Conservation (phyloP, 2,888 invertebrate species). For the Orthonychiurus folsomi region DNA sequence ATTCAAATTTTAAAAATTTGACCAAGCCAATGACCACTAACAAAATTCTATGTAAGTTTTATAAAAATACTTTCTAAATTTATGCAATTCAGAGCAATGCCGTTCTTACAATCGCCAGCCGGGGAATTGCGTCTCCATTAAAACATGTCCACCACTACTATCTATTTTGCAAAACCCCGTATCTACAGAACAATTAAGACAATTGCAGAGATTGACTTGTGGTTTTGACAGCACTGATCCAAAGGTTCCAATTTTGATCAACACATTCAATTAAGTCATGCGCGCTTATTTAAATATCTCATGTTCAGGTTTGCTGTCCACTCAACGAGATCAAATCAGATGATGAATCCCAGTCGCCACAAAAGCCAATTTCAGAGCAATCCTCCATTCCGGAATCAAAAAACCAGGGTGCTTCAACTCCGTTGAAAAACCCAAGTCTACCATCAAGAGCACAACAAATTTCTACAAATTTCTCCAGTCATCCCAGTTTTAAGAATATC, state of each 20-base stretch:
- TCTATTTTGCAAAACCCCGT: conserved; percentile 11
- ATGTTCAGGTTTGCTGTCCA: conserved; percentile 26
- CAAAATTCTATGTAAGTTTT: neutral
- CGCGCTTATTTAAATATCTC: neutral
- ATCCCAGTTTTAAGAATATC: conserved; percentile 16
- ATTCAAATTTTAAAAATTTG: too few species aligned
- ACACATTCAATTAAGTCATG: too few species aligned
- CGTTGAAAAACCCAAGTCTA: too few species aligned
- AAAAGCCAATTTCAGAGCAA: conserved; percentile 3
- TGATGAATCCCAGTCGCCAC: neutral
- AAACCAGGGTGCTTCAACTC: too few species aligned
- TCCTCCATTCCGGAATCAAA: too few species aligned
- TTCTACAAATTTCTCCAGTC: conserved; percentile 15
- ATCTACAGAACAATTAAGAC: conserved; percentile 11
- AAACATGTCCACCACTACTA: conserved; percentile 18
- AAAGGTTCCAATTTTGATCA: too few species aligned
- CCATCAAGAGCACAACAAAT: too few species aligned
- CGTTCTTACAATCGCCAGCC: conserved; percentile 20
- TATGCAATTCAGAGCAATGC: conserved; percentile 18
- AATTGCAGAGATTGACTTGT: conserved; percentile 20
- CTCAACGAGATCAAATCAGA: conserved; percentile 17
- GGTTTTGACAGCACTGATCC: conserved; percentile 21
- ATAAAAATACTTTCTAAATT: neutral
- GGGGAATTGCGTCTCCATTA: conserved; percentile 20
- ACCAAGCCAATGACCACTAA: too few species aligned